Evolutionary conservation across 1,140 invertebrate genomes (phyloP), one percentile per base, ranked within the genome.

Genomic region (Cherax destructor): DNA sequence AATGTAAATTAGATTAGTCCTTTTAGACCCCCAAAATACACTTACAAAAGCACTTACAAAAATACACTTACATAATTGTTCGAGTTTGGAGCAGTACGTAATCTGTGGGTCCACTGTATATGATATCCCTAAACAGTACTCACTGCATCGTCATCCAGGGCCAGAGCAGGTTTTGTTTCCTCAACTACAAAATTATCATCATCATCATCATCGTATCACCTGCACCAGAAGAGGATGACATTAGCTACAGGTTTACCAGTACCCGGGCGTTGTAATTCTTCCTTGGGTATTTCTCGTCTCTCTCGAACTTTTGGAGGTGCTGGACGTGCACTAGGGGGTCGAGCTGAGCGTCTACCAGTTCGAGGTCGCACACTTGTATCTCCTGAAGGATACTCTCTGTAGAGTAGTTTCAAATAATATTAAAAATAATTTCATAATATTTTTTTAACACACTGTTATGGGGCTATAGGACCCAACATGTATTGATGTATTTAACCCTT

Each of bases 291-390:
- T 49, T 93, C 92, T 30, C 86, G 83, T 52, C 92, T 80, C 61
- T 93, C 92, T 78, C 92, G 85, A 10, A 93, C 94, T 86, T 96
- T 95, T 10, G 97, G 97, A 49, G 97, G 97, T 78, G 97, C 97
- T 1, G 97, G 97, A 87, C 97, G 95, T 21, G 97, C 97, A 91
- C 97, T 97, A 0, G 96, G 96, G 7, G 97, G 97, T 92, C 97
- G 95, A 0, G 96, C 96, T 93, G 95, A 96, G 24, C 91, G 86
- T 69, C 93, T 16, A 77, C 93, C 87, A 76, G 93, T 88, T 61
- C 93, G 88, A 59, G 83, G 78, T 81, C 93, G 72, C 65, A 56
- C n/a, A 49, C 76, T 47, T 50, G 50, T 69, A 49, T 84, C 88
- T 50, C 52, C 61, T 49, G 30, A 50, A 18, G 76, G 69, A 78